Evolutionary conservation across 2,888 invertebrate species (phyloP).

Genomic region (Acleris sparsana): DNA sequence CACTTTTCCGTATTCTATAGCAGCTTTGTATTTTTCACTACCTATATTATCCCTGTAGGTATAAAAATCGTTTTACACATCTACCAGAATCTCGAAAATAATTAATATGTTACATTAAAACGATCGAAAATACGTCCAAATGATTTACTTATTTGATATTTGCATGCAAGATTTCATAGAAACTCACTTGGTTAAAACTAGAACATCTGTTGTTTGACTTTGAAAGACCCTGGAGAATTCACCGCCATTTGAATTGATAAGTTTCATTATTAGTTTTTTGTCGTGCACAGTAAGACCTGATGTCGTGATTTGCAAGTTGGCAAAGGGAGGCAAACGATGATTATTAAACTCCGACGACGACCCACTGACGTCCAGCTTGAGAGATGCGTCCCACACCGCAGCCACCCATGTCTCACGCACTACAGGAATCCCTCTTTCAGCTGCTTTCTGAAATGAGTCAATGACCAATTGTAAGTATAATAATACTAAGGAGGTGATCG

Average conservation of each 20-base stretch:
- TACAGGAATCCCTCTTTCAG: slow-evolving; percentile 86
- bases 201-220: slow-evolving; percentile 80
- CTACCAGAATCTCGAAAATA: too few species aligned
- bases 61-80: background rate
- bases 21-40: slow-evolving; percentile 89
- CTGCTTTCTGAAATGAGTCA: slow-evolving; percentile 84
- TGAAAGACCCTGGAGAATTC: slow-evolving; percentile 80
- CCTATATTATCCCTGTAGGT: slow-evolving; percentile 81
- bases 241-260: slow-evolving; percentile 90
- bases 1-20: slow-evolving; percentile 77
- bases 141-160: background rate
- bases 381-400: slow-evolving; percentile 90
- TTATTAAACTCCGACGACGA: slow-evolving; percentile 85
- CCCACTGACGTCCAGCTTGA: slow-evolving; percentile 84
- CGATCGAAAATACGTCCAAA: too few species aligned
- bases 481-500: too few species aligned
- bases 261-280: slow-evolving; percentile 85
- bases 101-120: too few species aligned
- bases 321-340: slow-evolving; percentile 87
- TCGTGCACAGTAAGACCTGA: slow-evolving; percentile 88
- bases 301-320: slow-evolving; percentile 89
- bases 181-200: slow-evolving; percentile 82
- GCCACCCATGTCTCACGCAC: slow-evolving; percentile 92
- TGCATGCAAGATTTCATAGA: background rate
- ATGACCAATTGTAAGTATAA: background rate